Evolutionary conservation across 2,797 vertebrate species (phyloP).

Genomic region (Leptatherina wallacei): DNA sequence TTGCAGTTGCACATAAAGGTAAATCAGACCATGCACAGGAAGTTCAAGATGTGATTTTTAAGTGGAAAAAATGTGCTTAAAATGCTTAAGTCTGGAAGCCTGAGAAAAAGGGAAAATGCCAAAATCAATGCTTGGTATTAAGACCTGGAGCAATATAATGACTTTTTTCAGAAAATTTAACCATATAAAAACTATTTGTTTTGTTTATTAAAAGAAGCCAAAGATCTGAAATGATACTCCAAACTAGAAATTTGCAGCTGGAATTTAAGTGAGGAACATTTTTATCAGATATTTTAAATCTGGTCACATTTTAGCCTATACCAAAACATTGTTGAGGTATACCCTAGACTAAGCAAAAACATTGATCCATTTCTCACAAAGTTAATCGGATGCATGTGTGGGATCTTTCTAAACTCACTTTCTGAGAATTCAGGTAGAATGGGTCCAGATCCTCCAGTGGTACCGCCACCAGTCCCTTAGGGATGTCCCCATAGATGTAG

Average conservation of each 20-base stretch:
- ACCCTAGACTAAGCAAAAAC: constrained; percentile 25
- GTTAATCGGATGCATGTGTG: neutral
- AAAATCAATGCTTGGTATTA: neutral
- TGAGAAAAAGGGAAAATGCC: constrained; percentile 50
- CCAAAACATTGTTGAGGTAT: neutral
- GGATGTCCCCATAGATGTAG: constrained; percentile 98
- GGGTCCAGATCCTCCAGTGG: constrained; percentile 99
- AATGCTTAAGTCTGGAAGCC: neutral
- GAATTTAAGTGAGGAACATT: neutral
- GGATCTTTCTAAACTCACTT: constrained; percentile 86
- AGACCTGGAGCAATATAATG: neutral
- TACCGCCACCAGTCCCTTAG: constrained; percentile 90
- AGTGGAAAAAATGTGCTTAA: neutral
- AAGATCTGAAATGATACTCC: neutral
- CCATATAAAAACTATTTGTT: neutral
- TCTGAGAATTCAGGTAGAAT: constrained; percentile 93
- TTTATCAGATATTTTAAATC: neutral
- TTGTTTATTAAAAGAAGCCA: neutral
- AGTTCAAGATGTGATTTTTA: neutral
- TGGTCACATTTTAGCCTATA: neutral
- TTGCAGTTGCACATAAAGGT: neutral
- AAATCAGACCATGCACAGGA: neutral
- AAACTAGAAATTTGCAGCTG: neutral
- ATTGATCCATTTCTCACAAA: constrained; percentile 10
- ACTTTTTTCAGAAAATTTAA: neutral